Evolutionary conservation across 2,113 vertebrate species (phyloP).

Genomic region (Engraulis encrasicolus): DNA sequence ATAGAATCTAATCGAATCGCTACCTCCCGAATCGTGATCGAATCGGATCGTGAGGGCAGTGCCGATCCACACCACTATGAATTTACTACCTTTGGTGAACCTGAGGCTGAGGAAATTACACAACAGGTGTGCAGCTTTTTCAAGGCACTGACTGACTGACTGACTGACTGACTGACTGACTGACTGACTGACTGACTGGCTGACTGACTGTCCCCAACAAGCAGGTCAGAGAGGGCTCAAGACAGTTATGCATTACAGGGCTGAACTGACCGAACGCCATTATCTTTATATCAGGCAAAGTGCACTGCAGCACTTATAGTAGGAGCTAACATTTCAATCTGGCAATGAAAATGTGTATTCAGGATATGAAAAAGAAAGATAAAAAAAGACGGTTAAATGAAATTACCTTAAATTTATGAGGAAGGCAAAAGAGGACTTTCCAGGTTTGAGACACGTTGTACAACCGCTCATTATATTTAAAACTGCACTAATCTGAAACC

Average conservation of each 20-base stretch:
- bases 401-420: background rate
- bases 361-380: background rate
- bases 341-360: background rate
- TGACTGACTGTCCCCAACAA: slow-evolving; percentile 25
- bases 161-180: too few species aligned
- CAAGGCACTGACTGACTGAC: slow-evolving; percentile 34
- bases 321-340: background rate
- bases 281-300: background rate
- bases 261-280: background rate
- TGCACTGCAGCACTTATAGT: background rate
- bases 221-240: slow-evolving; percentile 7
- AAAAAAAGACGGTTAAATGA: too few species aligned
- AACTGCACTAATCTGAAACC: slow-evolving; percentile 5
- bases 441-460: background rate
- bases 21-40: too few species aligned
- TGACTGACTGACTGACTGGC: too few species aligned
- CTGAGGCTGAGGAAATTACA: slow-evolving; percentile 46
- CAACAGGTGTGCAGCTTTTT: slow-evolving; percentile 50
- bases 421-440: background rate
- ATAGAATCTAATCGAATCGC: too few species aligned
- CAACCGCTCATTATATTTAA: background rate
- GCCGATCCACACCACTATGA: too few species aligned
- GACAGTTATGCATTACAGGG: background rate
- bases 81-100: slow-evolving; percentile 52
- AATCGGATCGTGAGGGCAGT: too few species aligned